Evolutionary conservation across 2,888 invertebrate genomes (phyloP).

Genomic region (Lobophora halterata): DNA sequence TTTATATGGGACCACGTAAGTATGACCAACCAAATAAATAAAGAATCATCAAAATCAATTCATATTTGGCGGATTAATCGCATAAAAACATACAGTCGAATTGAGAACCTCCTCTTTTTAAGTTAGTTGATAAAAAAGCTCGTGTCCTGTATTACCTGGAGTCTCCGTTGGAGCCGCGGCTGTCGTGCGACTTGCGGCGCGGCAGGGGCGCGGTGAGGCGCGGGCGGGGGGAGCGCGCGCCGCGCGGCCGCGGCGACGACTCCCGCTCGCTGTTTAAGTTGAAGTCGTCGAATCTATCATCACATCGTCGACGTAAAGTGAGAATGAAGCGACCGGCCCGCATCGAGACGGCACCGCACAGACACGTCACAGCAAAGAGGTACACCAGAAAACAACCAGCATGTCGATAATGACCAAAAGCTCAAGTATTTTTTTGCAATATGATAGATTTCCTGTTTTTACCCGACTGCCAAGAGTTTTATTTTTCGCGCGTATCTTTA

Average conservation of each 20-base stretch:
- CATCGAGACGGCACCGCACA: background rate
- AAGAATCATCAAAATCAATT: background rate
- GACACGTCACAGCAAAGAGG: too few species aligned
- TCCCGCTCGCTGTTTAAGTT: constrained; percentile 77
- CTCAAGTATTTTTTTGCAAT: too few species aligned
- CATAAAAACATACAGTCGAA: too few species aligned
- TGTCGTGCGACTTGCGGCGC: constrained; percentile 67
- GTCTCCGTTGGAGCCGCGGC: constrained; percentile 62
- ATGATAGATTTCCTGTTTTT: too few species aligned
- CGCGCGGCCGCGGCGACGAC: constrained; percentile 57
- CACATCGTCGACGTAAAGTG: constrained; percentile 14
- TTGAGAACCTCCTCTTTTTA: too few species aligned
- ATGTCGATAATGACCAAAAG: too few species aligned
- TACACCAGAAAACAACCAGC: too few species aligned
- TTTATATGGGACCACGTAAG: too few species aligned
- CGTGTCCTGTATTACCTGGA: constrained; percentile 50
- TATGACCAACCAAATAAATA: background rate
- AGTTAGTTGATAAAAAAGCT: too few species aligned
- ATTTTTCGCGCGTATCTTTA: too few species aligned
- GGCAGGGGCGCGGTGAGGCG: constrained; percentile 41
- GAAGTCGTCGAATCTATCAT: constrained; percentile 73
- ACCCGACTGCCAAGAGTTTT: too few species aligned
- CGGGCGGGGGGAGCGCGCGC: constrained; percentile 53
- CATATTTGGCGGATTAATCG: too few species aligned
- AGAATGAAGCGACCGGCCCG: background rate